Evolutionary conservation across 2,113 vertebrate species (phyloP).

Genomic region (Ailuropoda melanoleuca): DNA sequence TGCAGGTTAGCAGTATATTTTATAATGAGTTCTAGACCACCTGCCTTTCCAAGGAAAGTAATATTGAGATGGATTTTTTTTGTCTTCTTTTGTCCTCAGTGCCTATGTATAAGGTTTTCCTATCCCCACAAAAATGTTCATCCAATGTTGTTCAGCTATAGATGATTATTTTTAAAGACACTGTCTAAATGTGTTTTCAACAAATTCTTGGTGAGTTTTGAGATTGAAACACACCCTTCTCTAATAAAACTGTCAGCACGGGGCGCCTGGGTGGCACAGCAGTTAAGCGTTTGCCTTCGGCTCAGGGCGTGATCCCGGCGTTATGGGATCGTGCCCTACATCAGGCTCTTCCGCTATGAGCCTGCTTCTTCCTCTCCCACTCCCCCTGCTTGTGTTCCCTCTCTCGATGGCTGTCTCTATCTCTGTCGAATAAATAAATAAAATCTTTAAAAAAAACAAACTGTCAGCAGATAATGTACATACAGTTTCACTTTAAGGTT

Average conservation of each 20-base stretch:
- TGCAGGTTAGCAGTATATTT: constrained; percentile 51
- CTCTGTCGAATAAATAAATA: too few relatives aligned
- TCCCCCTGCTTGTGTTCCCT: too few relatives aligned
- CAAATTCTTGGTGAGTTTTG: constrained; percentile 26
- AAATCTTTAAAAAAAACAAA: too few relatives aligned
- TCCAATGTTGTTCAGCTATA: not conserved
- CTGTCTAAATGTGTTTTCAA: not conserved
- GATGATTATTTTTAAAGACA: constrained; percentile 23
- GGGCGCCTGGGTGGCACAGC: too few relatives aligned
- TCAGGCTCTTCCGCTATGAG: too few relatives aligned
- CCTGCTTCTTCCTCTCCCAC: too few relatives aligned
- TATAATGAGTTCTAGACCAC: constrained; percentile 60
- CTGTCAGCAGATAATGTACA: not conserved
- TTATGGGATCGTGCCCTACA: too few relatives aligned
- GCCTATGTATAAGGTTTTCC: constrained; percentile 53
- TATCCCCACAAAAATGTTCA: not conserved
- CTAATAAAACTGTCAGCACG: not conserved
- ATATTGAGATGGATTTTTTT: constrained; percentile 30
- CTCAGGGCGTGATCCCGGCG: too few relatives aligned
- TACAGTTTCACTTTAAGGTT: not conserved
- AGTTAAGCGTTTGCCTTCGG: too few relatives aligned
- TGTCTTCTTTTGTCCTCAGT: not conserved
- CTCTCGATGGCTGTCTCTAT: too few relatives aligned
- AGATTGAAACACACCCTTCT: not conserved
- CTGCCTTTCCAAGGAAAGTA: constrained; percentile 56